These are phyloP conservation scores for Parazoanthus swiftii DNA, from an alignment of 92 coral and sea anemone species.

Conservation along the genomic window DNA sequence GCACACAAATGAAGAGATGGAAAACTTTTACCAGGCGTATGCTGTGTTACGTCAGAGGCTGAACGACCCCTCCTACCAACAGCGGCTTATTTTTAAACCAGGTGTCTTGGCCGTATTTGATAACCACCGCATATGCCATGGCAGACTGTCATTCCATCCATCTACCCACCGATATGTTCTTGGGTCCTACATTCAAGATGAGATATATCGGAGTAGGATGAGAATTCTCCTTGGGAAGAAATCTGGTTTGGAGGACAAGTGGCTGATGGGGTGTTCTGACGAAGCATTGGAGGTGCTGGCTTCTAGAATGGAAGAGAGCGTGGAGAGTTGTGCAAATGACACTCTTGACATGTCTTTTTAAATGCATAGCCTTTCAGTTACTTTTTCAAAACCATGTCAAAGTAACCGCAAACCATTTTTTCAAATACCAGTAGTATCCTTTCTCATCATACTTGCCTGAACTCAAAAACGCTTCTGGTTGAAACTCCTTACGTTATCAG, in stretches of 20 bases:
- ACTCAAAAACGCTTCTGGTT: too few species aligned
- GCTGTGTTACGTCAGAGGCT: conserved; percentile 41
- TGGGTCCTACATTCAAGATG: conserved; percentile 37
- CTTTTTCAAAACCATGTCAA: too few species aligned
- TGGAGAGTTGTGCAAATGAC: background rate
- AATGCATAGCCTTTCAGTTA: background rate
- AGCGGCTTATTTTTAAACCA: conserved; percentile 27
- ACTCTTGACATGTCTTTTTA: background rate
- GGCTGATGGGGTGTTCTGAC: conserved; percentile 58
- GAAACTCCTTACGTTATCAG: too few species aligned
- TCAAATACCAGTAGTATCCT: too few species aligned
- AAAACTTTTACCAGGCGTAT: conserved; percentile 47
- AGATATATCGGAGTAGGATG: conserved; percentile 45
- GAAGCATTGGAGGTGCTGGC: conserved; percentile 54
- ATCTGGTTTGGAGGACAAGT: conserved; percentile 55
- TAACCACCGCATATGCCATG: conserved; percentile 36
- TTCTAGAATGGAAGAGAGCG: conserved; percentile 15
- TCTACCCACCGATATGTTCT: conserved; percentile 36
- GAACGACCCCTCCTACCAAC: conserved; percentile 34
- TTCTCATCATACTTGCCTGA: too few species aligned
- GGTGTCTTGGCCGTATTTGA: conserved; percentile 35
- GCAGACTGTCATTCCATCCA: conserved; percentile 29
- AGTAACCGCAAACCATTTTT: too few species aligned
- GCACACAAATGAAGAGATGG: conserved; percentile 45
- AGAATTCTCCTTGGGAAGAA: conserved; percentile 51